Evolutionary conservation across 2,797 vertebrate species (phyloP).

Genomic region (Iguana delicatissima): DNA sequence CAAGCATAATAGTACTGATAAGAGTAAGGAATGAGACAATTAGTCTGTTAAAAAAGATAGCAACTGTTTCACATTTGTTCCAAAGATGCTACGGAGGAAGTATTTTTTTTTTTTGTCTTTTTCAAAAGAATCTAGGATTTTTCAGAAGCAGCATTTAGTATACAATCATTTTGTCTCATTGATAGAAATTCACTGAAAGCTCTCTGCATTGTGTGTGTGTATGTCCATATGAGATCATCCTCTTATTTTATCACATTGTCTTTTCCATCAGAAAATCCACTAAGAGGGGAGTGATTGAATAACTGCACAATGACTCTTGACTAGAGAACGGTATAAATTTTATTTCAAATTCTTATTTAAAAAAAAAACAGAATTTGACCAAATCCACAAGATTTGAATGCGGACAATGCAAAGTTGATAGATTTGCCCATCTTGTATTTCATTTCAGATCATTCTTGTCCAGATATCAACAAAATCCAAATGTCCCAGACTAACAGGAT

Average conservation of each 20-base stretch:
- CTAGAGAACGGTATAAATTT: background rate
- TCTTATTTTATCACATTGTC: background rate
- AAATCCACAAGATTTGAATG: too few species aligned
- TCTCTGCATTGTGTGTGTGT: background rate
- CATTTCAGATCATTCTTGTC: background rate
- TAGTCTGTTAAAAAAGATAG: slow-evolving; percentile 58
- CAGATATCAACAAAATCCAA: background rate
- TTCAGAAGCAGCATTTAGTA: background rate
- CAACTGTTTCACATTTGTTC: slow-evolving; percentile 58
- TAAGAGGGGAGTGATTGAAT: background rate
- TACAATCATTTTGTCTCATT: background rate
- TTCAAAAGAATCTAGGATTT: slow-evolving; percentile 39
- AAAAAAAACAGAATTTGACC: too few species aligned
- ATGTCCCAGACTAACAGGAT: background rate
- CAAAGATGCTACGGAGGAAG: slow-evolving; percentile 50
- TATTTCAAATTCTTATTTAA: background rate
- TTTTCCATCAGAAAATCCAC: background rate
- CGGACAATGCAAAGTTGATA: too few species aligned
- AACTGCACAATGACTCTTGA: background rate
- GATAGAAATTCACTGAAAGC: background rate
- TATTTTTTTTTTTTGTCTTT: slow-evolving; percentile 18
- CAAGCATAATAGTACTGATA: slow-evolving; percentile 53
- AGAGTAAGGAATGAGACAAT: slow-evolving; percentile 62
- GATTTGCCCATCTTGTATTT: background rate
- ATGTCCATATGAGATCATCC: background rate